Evolutionary conservation across 1,140 invertebrate genomes (phyloP).

Genomic region (Oreohelix idahoensis): DNA sequence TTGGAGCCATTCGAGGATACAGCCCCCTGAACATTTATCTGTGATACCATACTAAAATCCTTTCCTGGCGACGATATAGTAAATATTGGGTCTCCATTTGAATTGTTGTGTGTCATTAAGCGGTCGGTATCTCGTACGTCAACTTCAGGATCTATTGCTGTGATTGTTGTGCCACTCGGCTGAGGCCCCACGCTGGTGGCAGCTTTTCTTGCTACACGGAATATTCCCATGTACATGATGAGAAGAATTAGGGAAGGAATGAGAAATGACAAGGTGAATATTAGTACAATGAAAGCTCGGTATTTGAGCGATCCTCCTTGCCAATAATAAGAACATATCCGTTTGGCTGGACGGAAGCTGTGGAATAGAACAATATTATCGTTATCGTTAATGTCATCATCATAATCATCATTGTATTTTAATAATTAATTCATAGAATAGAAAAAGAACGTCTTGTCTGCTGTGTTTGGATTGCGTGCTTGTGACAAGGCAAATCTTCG

Average conservation of each 20-base stretch:
- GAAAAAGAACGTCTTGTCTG: no score
- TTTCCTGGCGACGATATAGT: neutral
- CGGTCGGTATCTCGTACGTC: neutral
- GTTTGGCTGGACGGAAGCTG: conserved; percentile 7
- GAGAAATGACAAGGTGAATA: conserved; percentile 33
- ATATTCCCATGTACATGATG: conserved; percentile 41
- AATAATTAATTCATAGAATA: no score
- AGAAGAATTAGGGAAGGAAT: conserved; percentile 40
- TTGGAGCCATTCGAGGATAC: neutral
- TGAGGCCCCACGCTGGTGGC: conserved; percentile 30
- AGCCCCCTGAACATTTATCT: neutral
- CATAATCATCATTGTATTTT: no score
- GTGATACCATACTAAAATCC: neutral
- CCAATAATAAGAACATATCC: conserved; percentile 41
- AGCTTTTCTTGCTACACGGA: conserved; percentile 41
- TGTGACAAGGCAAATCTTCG: no score
- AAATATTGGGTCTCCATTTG: neutral
- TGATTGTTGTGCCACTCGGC: neutral
- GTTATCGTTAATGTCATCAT: neutral
- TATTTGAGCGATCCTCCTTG: neutral
- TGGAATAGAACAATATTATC: neutral
- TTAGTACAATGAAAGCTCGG: conserved; percentile 17
- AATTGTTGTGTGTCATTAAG: neutral
- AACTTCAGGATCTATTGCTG: neutral
- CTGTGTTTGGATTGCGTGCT: no score